phyloP scores from a whole-genome alignment of 2,888 invertebrate genomes.

The Drosophila vallismaia region DNA sequence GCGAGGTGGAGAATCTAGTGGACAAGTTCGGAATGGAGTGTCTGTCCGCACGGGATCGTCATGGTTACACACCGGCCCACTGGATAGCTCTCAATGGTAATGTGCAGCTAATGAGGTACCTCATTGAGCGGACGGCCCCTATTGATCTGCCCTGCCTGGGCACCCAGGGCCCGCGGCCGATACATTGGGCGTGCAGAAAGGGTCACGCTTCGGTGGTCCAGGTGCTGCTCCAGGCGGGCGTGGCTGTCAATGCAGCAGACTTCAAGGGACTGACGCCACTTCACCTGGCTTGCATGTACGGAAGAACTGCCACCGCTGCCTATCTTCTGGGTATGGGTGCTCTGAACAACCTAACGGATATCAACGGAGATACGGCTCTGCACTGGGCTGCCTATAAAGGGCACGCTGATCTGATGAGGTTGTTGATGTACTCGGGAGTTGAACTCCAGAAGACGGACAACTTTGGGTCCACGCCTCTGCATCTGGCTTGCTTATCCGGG shows the following conservation, averaged over 20 bases:
- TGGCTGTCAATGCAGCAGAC: constrained; percentile 94
- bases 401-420: constrained; percentile 93
- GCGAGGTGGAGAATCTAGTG: constrained; percentile 92
- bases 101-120: constrained; percentile 94
- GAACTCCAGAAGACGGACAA: constrained; percentile 95
- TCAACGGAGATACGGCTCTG: constrained; percentile 95
- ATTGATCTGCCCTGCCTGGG: constrained; percentile 94
- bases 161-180: constrained; percentile 90
- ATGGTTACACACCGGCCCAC: constrained; percentile 96
- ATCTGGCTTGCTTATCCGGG: constrained; percentile 94
- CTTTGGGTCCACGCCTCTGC: constrained; percentile 95
- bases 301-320: constrained; percentile 94
- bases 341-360: constrained; percentile 92
- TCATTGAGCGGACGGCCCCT: constrained; percentile 92
- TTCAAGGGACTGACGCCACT: constrained; percentile 94
- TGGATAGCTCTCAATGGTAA: constrained; percentile 94
- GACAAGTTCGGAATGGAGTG: constrained; percentile 92
- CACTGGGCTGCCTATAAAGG: constrained; percentile 98
- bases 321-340: constrained; percentile 96
- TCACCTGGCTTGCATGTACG: constrained; percentile 97
- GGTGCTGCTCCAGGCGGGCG: constrained; percentile 89
- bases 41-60: constrained; percentile 92
- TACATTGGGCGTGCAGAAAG: constrained; percentile 97
- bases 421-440: constrained; percentile 95
- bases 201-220: constrained; percentile 96